A percentile compares a stretch with the other conserved stretches of the same genome.
These are phyloP conservation scores for Linnaemya tessellans DNA, from an alignment of 2,888 invertebrate species.

Conservation along the genomic window DNA sequence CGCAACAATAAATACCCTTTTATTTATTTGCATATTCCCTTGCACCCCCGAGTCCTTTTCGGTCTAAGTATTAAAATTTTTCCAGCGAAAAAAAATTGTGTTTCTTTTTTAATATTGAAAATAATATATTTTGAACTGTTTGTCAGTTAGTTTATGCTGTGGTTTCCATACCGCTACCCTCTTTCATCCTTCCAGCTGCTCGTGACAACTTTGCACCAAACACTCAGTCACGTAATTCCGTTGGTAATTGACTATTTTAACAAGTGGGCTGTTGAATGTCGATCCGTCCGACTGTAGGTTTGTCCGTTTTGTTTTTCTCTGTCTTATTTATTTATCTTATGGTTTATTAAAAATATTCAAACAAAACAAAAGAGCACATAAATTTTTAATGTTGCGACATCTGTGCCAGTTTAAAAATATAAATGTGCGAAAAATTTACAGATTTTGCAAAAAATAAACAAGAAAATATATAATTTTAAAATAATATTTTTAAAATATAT, in stretches of 20 bases:
- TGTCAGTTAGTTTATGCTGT: slow-evolving; percentile 10
- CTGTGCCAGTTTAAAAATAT: slow-evolving; percentile 49
- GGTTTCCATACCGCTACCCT: not conserved
- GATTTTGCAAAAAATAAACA: slow-evolving; percentile 13
- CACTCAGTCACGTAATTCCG: not conserved
- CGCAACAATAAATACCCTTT: not conserved
- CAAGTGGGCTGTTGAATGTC: slow-evolving; percentile 22
- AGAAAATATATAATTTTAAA: slow-evolving; percentile 3
- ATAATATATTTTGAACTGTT: slow-evolving; percentile 22
- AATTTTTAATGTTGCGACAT: slow-evolving; percentile 48
- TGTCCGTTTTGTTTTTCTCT: slow-evolving; percentile 10
- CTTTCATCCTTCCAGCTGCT: not conserved
- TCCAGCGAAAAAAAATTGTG: not conserved
- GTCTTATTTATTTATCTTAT: slow-evolving; percentile 41
- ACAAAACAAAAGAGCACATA: slow-evolving; percentile 9
- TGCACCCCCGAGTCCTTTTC: not conserved
- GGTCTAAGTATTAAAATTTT: slow-evolving; percentile 56
- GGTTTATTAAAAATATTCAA: slow-evolving; percentile 36
- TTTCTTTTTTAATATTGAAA: slow-evolving; percentile 35
- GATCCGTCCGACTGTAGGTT: not conserved
- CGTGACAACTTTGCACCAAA: not conserved
- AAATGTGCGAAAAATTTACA: slow-evolving; percentile 32
- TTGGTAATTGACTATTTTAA: not conserved
- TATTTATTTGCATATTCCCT: not conserved
- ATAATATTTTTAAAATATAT: not conserved